Evolutionary conservation across 1,140 invertebrate genomes (phyloP).

Genomic region (Arctopsyche grandis): DNA sequence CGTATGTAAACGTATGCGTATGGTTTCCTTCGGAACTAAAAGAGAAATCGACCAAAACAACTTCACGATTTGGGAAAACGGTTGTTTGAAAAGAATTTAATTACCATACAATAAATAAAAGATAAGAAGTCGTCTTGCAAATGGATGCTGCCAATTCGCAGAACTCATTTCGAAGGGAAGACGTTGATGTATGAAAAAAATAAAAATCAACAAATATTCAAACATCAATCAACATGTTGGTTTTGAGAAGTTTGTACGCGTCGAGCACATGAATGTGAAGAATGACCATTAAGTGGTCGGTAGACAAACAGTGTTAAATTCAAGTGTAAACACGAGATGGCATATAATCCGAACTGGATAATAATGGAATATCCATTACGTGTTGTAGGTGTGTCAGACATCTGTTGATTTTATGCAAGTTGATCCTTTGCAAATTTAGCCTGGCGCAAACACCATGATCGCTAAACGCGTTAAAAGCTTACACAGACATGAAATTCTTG

Average conservation of each 20-base stretch:
- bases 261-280: background rate
- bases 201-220: background rate
- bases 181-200: background rate
- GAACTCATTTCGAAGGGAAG: background rate
- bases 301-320: conserved; percentile 6
- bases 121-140: background rate
- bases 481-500: too few species aligned
- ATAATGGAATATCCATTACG: too few species aligned
- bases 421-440: too few species aligned
- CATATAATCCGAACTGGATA: too few species aligned
- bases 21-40: conserved; percentile 18
- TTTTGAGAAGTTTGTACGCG: background rate
- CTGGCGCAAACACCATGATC: too few species aligned
- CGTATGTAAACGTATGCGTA: background rate
- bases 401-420: too few species aligned
- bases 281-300: background rate
- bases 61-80: conserved; percentile 15
- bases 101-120: background rate
- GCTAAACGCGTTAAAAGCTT: too few species aligned
- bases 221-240: background rate
- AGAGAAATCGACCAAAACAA: conserved; percentile 35
- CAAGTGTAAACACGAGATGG: background rate
- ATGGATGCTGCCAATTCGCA: background rate
- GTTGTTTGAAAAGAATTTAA: background rate
- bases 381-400: too few species aligned